Evolutionary conservation across 2,888 invertebrate species (phyloP).

Genomic region (Eumerus sabulonum): DNA sequence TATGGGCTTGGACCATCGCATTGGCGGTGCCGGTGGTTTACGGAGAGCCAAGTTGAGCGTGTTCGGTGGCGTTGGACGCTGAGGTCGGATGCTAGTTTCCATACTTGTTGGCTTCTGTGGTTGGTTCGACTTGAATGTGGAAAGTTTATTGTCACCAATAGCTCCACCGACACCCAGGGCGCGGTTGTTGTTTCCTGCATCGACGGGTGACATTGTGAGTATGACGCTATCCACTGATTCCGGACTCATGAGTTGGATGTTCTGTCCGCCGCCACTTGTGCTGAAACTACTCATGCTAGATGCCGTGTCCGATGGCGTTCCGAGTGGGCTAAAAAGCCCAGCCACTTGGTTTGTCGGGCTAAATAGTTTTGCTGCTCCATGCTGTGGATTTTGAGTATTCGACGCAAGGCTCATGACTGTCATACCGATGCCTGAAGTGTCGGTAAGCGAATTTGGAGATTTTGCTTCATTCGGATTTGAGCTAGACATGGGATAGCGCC

Average conservation of each 20-base stretch:
- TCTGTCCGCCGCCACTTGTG: constrained; percentile 80
- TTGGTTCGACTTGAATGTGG: constrained; percentile 84
- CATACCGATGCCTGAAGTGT: constrained; percentile 78
- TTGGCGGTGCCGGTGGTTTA: constrained; percentile 91
- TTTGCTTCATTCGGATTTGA: constrained; percentile 81
- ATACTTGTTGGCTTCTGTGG: constrained; percentile 73
- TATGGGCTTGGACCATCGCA: constrained; percentile 90
- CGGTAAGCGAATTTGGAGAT: constrained; percentile 78
- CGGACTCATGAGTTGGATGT: constrained; percentile 79
- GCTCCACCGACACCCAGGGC: constrained; percentile 69
- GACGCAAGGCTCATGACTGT: constrained; percentile 76
- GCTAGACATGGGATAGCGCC: constrained; percentile 89
- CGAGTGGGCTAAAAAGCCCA: constrained; percentile 77
- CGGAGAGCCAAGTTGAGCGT: constrained; percentile 84
- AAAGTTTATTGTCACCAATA: constrained; percentile 64
- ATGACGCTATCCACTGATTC: constrained; percentile 85
- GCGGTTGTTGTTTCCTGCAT: constrained; percentile 71
- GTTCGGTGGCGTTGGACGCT: constrained; percentile 90
- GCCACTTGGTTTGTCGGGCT: constrained; percentile 75
- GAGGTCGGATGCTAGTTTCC: constrained; percentile 81
- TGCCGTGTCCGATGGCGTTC: constrained; percentile 83
- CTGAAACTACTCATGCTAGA: constrained; percentile 88
- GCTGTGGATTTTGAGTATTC: constrained; percentile 70
- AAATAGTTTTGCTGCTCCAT: constrained; percentile 74
- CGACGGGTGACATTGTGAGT: constrained; percentile 87